Evolutionary conservation across 2,888 invertebrate genomes (phyloP).

Genomic region (Cantharis lateralis): DNA sequence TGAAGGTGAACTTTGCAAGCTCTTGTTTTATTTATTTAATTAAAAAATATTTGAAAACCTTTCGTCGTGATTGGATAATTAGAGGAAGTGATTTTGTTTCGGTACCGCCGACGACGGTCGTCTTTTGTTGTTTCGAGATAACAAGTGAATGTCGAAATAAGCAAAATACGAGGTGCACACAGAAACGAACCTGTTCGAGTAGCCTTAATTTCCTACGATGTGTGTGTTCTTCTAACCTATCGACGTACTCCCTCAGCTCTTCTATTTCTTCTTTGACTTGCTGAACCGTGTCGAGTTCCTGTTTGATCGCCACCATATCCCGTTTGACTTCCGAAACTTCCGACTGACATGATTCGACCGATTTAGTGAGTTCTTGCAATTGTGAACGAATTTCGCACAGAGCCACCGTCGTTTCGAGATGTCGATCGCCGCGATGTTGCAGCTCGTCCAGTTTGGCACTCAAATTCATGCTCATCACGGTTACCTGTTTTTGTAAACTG

Average conservation of each 20-base stretch:
- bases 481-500: slow-evolving; percentile 97
- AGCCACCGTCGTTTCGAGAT: slow-evolving; percentile 91
- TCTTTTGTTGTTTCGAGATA: neutral
- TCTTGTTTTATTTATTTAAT: neutral
- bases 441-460: slow-evolving; percentile 93
- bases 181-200: slow-evolving; percentile 79
- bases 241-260: slow-evolving; percentile 89
- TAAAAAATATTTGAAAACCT: neutral
- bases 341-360: slow-evolving; percentile 93
- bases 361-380: slow-evolving; percentile 91
- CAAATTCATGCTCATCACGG: slow-evolving; percentile 97
- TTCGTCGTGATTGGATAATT: neutral
- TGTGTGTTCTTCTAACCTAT: slow-evolving; percentile 88
- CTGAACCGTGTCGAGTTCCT: slow-evolving; percentile 91
- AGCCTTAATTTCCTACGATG: slow-evolving; percentile 88
- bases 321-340: slow-evolving; percentile 92
- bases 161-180: neutral
- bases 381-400: slow-evolving; percentile 92
- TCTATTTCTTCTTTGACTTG: slow-evolving; percentile 95
- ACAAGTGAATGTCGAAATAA: neutral
- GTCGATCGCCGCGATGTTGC: slow-evolving; percentile 80
- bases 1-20: neutral
- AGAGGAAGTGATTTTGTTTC: neutral
- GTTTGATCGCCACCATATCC: slow-evolving; percentile 94
- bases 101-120: neutral